Evolutionary conservation across 2,113 vertebrate genomes (phyloP).

Genomic region (Rhinogobius similis): DNA sequence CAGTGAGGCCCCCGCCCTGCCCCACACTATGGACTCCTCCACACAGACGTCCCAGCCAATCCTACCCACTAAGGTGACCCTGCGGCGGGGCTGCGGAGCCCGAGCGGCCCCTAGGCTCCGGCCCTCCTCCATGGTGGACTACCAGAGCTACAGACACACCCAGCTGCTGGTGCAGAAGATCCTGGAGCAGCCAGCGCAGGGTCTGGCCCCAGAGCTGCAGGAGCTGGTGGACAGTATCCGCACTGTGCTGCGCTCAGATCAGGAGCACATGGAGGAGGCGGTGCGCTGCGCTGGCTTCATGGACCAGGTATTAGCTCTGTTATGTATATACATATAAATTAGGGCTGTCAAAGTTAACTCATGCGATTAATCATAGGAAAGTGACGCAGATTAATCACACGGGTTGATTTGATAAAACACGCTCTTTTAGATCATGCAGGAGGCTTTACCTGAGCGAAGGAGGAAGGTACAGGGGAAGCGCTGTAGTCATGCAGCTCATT

Average conservation of each 20-base stretch:
- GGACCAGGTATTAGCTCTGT: constrained; percentile 57
- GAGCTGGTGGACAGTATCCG: constrained; percentile 84
- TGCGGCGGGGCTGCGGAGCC: constrained; percentile 51
- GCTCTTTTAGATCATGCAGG: too few species aligned
- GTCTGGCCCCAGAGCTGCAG: constrained; percentile 78
- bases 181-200: constrained; percentile 81
- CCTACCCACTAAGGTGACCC: constrained; percentile 60
- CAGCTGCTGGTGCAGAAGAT: constrained; percentile 79
- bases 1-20: constrained; percentile 21
- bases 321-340: too few species aligned
- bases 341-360: too few species aligned
- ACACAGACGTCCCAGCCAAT: constrained; percentile 62
- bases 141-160: constrained; percentile 83
- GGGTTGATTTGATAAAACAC: too few species aligned
- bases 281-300: constrained; percentile 83
- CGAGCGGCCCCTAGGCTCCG: constrained; percentile 58
- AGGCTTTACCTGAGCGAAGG: too few species aligned
- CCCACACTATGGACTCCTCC: constrained; percentile 65
- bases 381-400: too few species aligned
- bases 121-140: constrained; percentile 81
- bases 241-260: constrained; percentile 83
- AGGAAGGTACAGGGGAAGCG: too few species aligned
- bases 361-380: too few species aligned
- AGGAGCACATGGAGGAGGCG: constrained; percentile 86
- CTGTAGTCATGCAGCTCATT: too few species aligned